Evolutionary conservation across 2,888 invertebrate genomes (phyloP), one percentile per base, ranked within the genome.

Genomic region (Thymelicus acteon): DNA sequence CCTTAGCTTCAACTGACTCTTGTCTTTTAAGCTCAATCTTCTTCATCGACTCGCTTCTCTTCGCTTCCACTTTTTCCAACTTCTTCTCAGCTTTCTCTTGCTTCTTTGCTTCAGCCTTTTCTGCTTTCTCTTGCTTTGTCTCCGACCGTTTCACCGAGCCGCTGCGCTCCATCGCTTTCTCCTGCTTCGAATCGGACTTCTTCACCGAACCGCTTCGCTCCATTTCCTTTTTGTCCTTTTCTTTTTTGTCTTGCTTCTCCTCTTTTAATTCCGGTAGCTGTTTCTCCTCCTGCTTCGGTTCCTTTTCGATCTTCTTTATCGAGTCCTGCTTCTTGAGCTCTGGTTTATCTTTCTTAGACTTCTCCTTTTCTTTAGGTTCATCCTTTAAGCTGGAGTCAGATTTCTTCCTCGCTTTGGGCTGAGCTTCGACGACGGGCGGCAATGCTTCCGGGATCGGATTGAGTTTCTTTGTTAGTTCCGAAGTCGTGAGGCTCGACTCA

Each of bases 321-420:
- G 89, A 87, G 54, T 82, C 80, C 65, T 80, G 80, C 61, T 79
- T 81, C 69, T 79, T 81, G 7, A 82, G 73, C 19, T 81, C 82
- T 52, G 87, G 87, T 54, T 88, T 91, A 0, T 85, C 85, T 73
- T 87, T 87, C 12, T 87, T 86, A 0, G 84, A 82, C 64, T 86
- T 86, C 66, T 86, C 87, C 0, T 85, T 86, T 75, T 87, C 89
- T 0, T 74, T 31, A 12, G 91, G 91, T 72, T 93, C 93, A 5
- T 93, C 93, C 78, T 92, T 92, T 54, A 91, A 79, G 68, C 91
- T 90, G 0, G 92, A 86, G 77, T 93, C 93, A 0, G 92, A 91
- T 73, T 92, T 93, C 78, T 92, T 92, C 40, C 92, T 81, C 1
- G 85, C 74, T 75, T 92, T 93, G 0, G 82, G 82, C 61, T 84